Evolutionary conservation across 1,140 invertebrate genomes (phyloP), one percentile per base, ranked within the genome.

Genomic region (Drosophila lacertosa): DNA sequence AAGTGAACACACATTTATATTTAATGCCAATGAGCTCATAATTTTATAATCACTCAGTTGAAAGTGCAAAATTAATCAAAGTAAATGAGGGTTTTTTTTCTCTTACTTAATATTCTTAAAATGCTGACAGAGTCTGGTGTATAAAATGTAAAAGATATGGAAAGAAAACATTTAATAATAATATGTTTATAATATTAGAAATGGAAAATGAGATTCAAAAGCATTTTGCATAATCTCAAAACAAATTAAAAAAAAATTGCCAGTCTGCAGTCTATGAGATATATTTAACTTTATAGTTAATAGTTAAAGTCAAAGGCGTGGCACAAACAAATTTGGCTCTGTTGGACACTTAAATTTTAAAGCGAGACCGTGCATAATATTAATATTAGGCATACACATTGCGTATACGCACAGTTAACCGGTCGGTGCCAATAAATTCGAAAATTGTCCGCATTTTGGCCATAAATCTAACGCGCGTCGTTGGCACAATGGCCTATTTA

Each of bases 391-490:
- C 18, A 4, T 32, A 5, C 45, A 60, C 5, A 48, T 68, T 69
- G 57, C 55, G 63, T 44, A 84, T 71, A 79, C 79, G 75, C 59
- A 62, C 24, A 11, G 55, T 64, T 58, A 63, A 32, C 37, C 53
- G 48, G 26, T 6, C 57, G 53, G 47, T 55, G 10, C n/a, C 51
- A 58, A 86, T 80, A 77, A 86, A 84, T 86, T 65, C 68, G 51
- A 84, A 84, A 68, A 79, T 62, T 84, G 55, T 62, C 68, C 64
- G 53, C 76, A 80, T 73, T 81, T 70, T 42, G 68, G 67, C 39
- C 64, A 86, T 80, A 84, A 86, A 86, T 80, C 64, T 66, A 74
- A 57, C 24, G 64, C 73, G 48, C 54, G 35, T 44, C 66, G 54
- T 2, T 62, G 45, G 35, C 69, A 58, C 18, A 59, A 39, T 47